Evolutionary conservation across 1,140 invertebrate species (phyloP).

Genomic region (Dendrolimus punctatus): DNA sequence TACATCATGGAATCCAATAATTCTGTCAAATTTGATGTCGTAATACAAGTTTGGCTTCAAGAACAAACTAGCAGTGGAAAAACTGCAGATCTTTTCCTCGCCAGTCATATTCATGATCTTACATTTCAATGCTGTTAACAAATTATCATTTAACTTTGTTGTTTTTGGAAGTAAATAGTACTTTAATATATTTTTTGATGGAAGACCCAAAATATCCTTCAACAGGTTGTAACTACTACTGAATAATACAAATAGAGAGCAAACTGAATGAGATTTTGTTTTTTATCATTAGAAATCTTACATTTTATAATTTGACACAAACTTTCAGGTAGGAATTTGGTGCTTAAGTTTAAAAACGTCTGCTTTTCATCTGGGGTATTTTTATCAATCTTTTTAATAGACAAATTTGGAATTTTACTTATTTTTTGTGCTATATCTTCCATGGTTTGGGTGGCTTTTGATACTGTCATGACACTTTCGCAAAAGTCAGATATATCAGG

Average conservation of each 20-base stretch:
- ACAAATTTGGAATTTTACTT: too few relatives aligned
- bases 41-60: conserved; percentile 15
- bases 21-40: conserved; percentile 15
- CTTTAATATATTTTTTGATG: conserved; percentile 7
- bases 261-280: conserved; percentile 9
- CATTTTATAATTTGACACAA: conserved; percentile 10
- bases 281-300: conserved; percentile 5
- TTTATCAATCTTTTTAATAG: neutral
- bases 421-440: too few relatives aligned
- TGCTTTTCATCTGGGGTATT: neutral
- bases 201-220: conserved; percentile 12
- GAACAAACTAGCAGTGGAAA: conserved; percentile 8
- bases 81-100: conserved; percentile 11
- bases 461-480: conserved; percentile 12
- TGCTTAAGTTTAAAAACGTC: conserved; percentile 6
- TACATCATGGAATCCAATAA: conserved; percentile 17
- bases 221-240: conserved; percentile 11
- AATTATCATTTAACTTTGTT: conserved; percentile 7
- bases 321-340: conserved; percentile 8
- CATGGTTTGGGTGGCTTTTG: conserved; percentile 4
- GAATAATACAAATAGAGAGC: conserved; percentile 13
- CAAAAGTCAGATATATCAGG: conserved; percentile 5
- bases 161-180: conserved; percentile 8
- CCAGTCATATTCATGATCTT: conserved; percentile 11
- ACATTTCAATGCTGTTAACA: conserved; percentile 9